A percentile compares a stretch with the other conserved stretches of the same genome.
Conservation (phyloP, 2,888 invertebrate species). For the Drosophila crucigera region DNA sequence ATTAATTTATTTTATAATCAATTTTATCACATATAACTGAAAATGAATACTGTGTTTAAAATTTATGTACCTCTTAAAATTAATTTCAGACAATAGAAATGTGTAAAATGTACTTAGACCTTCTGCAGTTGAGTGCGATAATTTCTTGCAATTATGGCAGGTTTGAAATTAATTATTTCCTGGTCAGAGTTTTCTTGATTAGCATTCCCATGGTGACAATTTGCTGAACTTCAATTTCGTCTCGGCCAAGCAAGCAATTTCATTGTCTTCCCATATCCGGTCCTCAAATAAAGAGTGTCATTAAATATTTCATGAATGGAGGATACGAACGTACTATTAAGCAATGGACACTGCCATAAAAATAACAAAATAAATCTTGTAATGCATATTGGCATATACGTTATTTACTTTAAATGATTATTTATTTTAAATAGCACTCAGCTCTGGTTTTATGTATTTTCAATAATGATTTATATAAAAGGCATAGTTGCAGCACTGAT, state of each 20-base stretch:
- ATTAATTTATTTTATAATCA: neutral
- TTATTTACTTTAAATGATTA: neutral
- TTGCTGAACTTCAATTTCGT: slow-evolving; percentile 1
- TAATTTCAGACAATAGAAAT: neutral
- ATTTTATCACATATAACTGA: neutral
- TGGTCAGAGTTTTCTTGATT: neutral
- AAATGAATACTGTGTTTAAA: neutral
- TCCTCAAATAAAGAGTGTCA: slow-evolving; percentile 1
- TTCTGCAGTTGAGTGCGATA: too few species aligned
- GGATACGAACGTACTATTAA: neutral
- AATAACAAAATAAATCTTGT: neutral
- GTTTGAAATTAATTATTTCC: slow-evolving; percentile 9
- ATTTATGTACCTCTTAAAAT: neutral
- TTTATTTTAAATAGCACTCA: neutral
- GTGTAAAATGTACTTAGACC: neutral
- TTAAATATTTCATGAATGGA: neutral
- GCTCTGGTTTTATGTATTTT: neutral
- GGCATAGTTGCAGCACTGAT: neutral
- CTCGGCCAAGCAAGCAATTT: neutral
- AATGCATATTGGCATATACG: neutral
- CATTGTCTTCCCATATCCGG: slow-evolving; percentile 10
- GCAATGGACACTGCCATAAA: neutral
- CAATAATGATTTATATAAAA: neutral
- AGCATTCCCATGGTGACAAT: slow-evolving; percentile 2
- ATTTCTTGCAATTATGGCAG: neutral